Evolutionary conservation across 2,113 vertebrate genomes (phyloP).

Genomic region (Vicugna pacos): DNA sequence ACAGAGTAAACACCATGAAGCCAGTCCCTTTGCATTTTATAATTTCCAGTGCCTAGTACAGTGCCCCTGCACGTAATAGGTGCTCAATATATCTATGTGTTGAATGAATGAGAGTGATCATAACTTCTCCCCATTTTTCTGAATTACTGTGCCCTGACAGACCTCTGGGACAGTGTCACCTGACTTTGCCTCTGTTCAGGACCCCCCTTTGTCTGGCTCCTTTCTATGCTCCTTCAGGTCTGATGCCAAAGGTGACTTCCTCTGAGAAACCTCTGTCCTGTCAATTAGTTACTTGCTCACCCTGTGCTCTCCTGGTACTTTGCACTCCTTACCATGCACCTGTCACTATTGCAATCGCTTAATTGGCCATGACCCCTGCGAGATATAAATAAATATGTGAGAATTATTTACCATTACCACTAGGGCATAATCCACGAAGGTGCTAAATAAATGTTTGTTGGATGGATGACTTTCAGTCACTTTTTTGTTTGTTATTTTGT

Average conservation of each 20-base stretch:
- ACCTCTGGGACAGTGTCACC: not conserved
- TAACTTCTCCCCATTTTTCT: not conserved
- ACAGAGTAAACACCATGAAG: not conserved
- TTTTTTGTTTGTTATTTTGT: not conserved
- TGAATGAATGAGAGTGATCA: not conserved
- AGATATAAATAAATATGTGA: not conserved
- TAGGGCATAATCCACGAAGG: not conserved
- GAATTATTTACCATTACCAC: not conserved
- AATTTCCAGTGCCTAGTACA: not conserved
- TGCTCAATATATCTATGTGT: not conserved
- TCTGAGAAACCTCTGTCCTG: not conserved
- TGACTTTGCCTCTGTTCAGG: not conserved
- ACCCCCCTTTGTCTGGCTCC: not conserved
- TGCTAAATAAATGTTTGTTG: not conserved
- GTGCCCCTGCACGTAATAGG: not conserved
- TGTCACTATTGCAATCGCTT: not conserved
- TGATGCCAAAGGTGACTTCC: not conserved
- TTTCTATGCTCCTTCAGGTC: rapidly evolving
- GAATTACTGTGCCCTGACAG: not conserved
- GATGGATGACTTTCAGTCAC: not conserved
- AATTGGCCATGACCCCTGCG: not conserved
- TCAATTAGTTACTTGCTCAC: not conserved
- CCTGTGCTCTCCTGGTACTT: not conserved
- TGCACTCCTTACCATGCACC: not conserved
- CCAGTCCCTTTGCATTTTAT: not conserved